phyloP scores from a whole-genome alignment of 2,797 vertebrate genomes.

The Poecilia velifera region DNA sequence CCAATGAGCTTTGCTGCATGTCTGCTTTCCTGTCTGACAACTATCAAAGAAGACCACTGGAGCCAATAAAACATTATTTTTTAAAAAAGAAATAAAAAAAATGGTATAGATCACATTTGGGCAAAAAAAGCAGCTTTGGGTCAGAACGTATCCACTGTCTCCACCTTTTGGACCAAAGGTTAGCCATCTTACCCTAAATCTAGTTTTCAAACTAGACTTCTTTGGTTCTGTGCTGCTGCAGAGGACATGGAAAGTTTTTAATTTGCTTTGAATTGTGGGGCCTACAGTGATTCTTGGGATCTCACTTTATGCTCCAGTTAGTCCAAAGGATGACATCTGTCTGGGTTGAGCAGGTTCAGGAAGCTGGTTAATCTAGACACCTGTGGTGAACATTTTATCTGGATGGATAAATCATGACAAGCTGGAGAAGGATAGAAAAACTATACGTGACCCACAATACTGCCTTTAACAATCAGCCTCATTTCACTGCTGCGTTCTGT shows the following conservation, averaged over 20 bases:
- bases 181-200: neutral
- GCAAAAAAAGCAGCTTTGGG: no score
- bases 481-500: neutral
- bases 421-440: neutral
- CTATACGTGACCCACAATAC: conserved; percentile 35
- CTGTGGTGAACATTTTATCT: conserved; percentile 32
- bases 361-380: conserved; percentile 52
- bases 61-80: no score
- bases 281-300: conserved; percentile 33
- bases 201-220: conserved; percentile 8
- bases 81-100: no score
- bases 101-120: no score
- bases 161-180: conserved; percentile 31
- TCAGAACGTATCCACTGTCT: neutral
- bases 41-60: no score
- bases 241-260: conserved; percentile 11
- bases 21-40: no score
- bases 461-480: neutral
- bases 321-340: conserved; percentile 31
- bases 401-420: conserved; percentile 32
- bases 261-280: conserved; percentile 42
- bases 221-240: conserved; percentile 17
- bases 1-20: no score
- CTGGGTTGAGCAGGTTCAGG: conserved; percentile 53
- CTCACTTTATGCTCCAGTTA: conserved; percentile 75